Conservation (phyloP, 1,140 invertebrate species). For the Heliconius hewitsoni region DNA sequence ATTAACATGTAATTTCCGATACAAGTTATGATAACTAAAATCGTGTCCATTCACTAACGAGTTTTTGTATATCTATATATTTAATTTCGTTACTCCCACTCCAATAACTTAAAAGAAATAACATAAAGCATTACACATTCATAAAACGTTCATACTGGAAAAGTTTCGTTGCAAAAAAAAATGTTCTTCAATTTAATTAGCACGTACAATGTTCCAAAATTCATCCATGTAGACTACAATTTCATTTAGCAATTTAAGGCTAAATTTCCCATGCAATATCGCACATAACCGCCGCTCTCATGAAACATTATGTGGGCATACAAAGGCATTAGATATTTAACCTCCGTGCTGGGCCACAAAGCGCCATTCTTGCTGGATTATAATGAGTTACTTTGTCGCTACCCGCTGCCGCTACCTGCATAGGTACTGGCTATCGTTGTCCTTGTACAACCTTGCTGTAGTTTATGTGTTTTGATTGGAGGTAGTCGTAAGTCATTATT, state of each 20-base stretch:
- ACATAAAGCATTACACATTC: not conserved
- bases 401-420: conserved; percentile 42
- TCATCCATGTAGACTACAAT: conserved; percentile 36
- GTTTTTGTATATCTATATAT: not conserved
- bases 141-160: not conserved
- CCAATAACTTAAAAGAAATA: not conserved
- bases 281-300: conserved; percentile 39
- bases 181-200: conserved; percentile 24
- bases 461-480: not conserved
- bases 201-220: conserved; percentile 29
- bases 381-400: conserved; percentile 65
- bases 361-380: conserved; percentile 62
- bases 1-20: not conserved
- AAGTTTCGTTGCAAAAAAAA: not conserved
- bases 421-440: conserved; percentile 38
- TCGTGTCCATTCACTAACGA: not conserved
- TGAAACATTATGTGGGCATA: conserved; percentile 49
- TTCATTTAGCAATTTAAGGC: conserved; percentile 43
- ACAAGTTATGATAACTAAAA: not conserved
- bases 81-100: not conserved
- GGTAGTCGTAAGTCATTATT: not conserved
- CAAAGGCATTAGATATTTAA: conserved; percentile 59
- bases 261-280: conserved; percentile 46
- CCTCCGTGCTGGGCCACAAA: conserved; percentile 54
- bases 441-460: conserved; percentile 29